Conservation (phyloP, 2,113 vertebrate genomes). For the Casuarius casuarius region DNA sequence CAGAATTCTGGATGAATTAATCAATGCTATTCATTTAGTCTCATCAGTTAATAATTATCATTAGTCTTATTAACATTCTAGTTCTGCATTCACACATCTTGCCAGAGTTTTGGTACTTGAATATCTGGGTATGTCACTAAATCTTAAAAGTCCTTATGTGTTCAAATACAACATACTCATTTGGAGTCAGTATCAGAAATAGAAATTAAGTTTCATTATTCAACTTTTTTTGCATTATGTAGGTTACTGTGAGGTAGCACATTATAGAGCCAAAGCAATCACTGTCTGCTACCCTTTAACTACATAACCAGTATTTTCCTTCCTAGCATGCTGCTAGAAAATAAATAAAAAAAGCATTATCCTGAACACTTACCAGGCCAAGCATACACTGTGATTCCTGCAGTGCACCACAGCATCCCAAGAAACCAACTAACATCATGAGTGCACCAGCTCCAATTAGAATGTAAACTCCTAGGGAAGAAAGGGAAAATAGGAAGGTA, state of each 20-base stretch:
- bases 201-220: background rate
- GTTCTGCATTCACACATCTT: background rate
- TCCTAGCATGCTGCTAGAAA: background rate
- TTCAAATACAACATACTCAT: background rate
- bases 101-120: background rate
- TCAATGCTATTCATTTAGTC: background rate
- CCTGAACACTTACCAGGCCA: slow-evolving; percentile 85
- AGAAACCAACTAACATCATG: slow-evolving; percentile 97
- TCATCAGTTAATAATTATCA: background rate
- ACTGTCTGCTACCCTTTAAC: background rate
- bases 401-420: slow-evolving; percentile 95
- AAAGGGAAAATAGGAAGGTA: background rate
- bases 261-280: background rate
- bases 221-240: background rate
- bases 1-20: background rate
- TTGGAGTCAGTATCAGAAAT: background rate
- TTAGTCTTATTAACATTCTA: background rate
- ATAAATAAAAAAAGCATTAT: background rate
- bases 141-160: background rate
- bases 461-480: slow-evolving; percentile 87
- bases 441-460: slow-evolving; percentile 93
- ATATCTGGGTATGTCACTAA: background rate
- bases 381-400: slow-evolving; percentile 97
- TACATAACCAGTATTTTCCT: background rate
- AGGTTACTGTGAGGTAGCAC: background rate